Conservation (phyloP, 2,113 vertebrate genomes). For the Raphicerus campestris region DNA sequence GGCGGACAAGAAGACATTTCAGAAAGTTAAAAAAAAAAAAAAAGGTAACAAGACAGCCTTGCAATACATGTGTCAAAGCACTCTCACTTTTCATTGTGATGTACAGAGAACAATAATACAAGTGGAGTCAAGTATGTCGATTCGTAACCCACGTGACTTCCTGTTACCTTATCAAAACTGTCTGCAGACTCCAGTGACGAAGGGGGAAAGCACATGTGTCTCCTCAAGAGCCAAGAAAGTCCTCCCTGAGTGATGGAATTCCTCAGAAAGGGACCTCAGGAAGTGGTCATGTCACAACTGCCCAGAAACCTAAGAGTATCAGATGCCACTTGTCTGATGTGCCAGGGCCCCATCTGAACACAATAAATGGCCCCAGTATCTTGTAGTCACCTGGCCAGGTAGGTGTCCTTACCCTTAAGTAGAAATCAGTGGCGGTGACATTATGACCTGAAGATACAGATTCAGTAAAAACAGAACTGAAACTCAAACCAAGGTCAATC, state of each 20-base stretch:
- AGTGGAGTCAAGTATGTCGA: fast-evolving
- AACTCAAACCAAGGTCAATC: no score
- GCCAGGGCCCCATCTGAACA: fast-evolving
- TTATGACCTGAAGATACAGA: not conserved
- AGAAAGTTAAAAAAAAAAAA: not conserved
- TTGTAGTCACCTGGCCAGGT: fast-evolving
- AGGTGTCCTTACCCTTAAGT: not conserved
- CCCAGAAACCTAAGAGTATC: no score
- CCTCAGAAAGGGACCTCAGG: not conserved
- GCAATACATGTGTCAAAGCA: fast-evolving
- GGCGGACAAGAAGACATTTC: not conserved
- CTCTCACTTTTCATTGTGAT: not conserved
- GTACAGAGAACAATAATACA: not conserved
- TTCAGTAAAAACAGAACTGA: fast-evolving
- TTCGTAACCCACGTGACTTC: fast-evolving
- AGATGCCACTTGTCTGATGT: fast-evolving
- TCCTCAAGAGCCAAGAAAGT: fast-evolving
- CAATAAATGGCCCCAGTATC: fast-evolving
- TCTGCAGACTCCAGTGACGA: fast-evolving
- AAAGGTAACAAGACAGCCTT: not conserved
- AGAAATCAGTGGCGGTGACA: not conserved
- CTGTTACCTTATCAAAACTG: fast-evolving
- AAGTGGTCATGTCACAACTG: fast-evolving
- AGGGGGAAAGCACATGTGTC: fast-evolving
- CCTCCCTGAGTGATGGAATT: not conserved